These are phyloP conservation scores for Sylvia borin DNA, from an alignment of 2,797 vertebrate species.

Conservation along the genomic window DNA sequence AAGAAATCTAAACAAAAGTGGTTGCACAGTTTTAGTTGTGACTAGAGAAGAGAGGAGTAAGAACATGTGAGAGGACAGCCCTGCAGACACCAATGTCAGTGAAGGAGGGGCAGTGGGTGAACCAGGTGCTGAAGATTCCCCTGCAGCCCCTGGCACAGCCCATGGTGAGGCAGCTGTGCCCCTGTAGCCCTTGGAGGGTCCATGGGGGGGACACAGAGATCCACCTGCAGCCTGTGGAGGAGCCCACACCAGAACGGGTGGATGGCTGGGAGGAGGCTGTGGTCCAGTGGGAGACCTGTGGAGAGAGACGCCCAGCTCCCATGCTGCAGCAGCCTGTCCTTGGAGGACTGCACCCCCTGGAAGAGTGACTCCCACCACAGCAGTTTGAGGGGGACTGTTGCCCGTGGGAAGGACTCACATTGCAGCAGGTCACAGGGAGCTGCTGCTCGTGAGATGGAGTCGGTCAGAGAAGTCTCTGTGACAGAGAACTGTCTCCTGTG, in stretches of 20 bases:
- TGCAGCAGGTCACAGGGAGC: neutral
- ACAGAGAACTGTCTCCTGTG: neutral
- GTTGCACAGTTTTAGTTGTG: neutral
- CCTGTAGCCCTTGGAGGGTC: neutral
- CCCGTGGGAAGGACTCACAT: neutral
- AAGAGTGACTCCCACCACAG: neutral
- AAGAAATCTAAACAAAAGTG: neutral
- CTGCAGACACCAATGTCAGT: too few relatives aligned
- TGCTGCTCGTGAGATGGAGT: neutral
- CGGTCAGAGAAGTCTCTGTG: fast-evolving
- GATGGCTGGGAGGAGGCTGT: neutral
- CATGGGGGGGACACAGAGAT: neutral
- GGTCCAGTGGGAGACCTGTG: neutral
- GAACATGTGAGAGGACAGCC: neutral
- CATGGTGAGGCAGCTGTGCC: neutral
- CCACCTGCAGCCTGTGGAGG: neutral
- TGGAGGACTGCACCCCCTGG: neutral
- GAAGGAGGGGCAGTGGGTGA: neutral
- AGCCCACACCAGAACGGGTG: fast-evolving
- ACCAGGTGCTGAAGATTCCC: fast-evolving
- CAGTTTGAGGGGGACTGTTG: neutral
- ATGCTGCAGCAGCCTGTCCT: neutral
- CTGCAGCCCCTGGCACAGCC: neutral
- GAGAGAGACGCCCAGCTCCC: neutral
- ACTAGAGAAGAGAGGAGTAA: neutral